Evolutionary conservation across 2,797 vertebrate species (phyloP), one percentile per base, ranked within the genome.

Genomic region (Hydrophis major): DNA sequence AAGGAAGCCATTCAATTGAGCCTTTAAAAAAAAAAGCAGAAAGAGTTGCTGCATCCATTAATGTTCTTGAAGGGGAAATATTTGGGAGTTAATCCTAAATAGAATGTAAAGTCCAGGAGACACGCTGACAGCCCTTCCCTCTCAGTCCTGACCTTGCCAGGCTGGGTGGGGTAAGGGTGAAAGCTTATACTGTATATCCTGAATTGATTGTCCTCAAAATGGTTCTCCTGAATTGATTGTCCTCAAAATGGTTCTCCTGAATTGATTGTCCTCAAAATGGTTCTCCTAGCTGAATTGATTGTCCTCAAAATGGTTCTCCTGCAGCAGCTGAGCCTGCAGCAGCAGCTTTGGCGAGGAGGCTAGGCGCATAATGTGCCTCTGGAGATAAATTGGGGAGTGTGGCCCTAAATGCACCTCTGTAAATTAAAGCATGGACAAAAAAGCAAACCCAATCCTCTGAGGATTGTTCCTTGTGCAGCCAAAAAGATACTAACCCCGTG

Each of bases 1-100:
- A 93, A 3, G 86, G 57, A 90, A 57, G 95, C 88, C 66, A 69
- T 93, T 89, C 66, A 92, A 66, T 37, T 92, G 59, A 83, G n/a
- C 91, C 28, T 94, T 92, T 86, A 94, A 74, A 89, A 89, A 88
- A 88, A 95, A 69, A 13, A 91, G 18, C 27, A 0, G 0, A n/a
- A 86, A 56, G 28, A 37, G 22, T 18, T 89, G 89, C 28, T 89
- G 47, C 11, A 55, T 25, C 74, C 37, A 83, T 83, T 83, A 83
- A 83, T 25, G 74, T 83, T 47, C 74, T 83, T 47, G 37, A 83
- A 47, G 74, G 37, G 37, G 10, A 83, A 25, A 83, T 47, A 83
- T 83, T 47, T 47, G 37, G 74, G 8, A 47, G 74, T 83, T 47
- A 83, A 83, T 25, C 10, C 20, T 83, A 25, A 47, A 83, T 22